These are phyloP conservation scores for Halcyon malimbica DNA, from an alignment of 2,113 vertebrate species.

Conservation along the genomic window DNA sequence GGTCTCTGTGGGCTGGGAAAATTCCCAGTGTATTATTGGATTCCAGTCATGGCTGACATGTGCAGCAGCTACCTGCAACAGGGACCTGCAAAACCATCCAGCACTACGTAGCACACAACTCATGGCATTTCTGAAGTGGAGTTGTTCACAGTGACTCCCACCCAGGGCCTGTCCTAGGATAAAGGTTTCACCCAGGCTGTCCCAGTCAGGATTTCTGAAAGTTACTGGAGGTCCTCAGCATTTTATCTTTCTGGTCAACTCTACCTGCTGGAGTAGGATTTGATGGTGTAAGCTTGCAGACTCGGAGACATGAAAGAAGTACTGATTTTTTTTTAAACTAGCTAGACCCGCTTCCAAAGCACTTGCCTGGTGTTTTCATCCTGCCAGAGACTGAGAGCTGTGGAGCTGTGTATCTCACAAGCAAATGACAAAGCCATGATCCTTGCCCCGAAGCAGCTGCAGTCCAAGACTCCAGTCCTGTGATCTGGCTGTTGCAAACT, in stretches of 20 bases:
- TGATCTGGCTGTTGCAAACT: neutral
- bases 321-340: neutral
- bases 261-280: neutral
- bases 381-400: neutral
- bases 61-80: neutral
- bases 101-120: rapidly evolving
- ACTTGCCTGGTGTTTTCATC: neutral
- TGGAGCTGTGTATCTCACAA: neutral
- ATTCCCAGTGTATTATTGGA: neutral
- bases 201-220: neutral
- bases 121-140: no score
- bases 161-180: neutral
- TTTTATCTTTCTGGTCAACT: neutral
- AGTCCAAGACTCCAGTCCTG: neutral
- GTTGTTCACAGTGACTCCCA: neutral
- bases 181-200: neutral
- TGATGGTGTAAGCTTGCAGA: neutral
- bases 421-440: neutral
- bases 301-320: neutral
- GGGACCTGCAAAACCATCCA: neutral
- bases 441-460: neutral
- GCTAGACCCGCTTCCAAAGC: neutral
- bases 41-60: neutral
- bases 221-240: neutral
- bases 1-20: neutral